A percentile compares a stretch with the other conserved stretches of the same genome.
phyloP scores from a whole-genome alignment of 1,140 invertebrate genomes.

The Lepidurus packardi region DNA sequence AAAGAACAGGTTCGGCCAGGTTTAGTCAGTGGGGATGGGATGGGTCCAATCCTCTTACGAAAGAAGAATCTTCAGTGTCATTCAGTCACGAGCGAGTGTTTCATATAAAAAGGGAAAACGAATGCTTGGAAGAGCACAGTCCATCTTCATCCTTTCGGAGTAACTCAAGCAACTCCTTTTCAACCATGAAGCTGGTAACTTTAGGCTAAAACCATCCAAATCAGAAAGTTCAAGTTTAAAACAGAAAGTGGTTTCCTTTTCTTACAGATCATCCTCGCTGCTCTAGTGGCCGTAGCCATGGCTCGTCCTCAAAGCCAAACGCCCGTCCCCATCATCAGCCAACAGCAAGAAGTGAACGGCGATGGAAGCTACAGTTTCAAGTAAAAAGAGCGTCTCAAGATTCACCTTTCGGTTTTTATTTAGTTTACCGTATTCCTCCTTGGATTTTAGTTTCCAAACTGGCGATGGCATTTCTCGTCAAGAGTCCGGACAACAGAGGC shows the following conservation, averaged over 20 bases:
- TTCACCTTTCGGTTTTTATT: not conserved
- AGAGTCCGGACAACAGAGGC: constrained; percentile 31
- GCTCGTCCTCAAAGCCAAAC: constrained; percentile 24
- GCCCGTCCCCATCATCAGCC: constrained; percentile 27
- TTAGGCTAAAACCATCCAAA: not conserved
- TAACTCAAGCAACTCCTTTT: not conserved
- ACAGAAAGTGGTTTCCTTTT: not conserved
- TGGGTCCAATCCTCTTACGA: not conserved
- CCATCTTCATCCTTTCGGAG: not conserved
- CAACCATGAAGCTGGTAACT: not conserved
- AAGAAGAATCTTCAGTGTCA: not conserved
- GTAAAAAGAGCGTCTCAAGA: constrained; percentile 10
- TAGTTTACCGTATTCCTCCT: constrained; percentile 30
- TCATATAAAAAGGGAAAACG: not conserved
- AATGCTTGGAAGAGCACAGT: not conserved
- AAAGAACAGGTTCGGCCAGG: not conserved
- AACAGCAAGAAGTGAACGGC: constrained; percentile 30
- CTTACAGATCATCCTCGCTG: constrained; percentile 30
- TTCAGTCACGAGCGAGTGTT: not conserved
- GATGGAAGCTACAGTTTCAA: constrained; percentile 31
- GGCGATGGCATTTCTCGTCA: constrained; percentile 22
- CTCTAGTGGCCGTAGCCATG: constrained; percentile 26
- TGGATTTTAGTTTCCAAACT: constrained; percentile 27
- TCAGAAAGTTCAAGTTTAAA: not conserved
- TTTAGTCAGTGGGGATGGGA: not conserved